Percentiles rank a stretch among this genome's conserved stretches.
phyloP scores from a whole-genome alignment of 2,113 vertebrate species.

The Alces alces region DNA sequence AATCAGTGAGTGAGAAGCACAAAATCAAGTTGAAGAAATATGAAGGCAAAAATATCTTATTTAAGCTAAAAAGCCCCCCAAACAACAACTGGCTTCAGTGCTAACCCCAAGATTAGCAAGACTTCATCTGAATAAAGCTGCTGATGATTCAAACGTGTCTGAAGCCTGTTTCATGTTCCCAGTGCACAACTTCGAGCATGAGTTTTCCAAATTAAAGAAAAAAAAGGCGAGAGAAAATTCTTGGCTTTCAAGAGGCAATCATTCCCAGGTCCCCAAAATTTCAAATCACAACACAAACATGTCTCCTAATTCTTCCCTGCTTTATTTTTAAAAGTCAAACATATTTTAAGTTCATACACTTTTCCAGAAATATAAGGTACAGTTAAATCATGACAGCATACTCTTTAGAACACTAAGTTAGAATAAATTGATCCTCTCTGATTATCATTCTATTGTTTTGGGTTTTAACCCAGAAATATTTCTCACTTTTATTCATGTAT shows the following conservation, averaged over 20 bases:
- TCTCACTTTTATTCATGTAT: constrained; percentile 17
- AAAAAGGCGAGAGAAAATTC: neutral
- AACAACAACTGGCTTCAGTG: neutral
- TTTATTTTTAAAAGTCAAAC: neutral
- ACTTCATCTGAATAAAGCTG: neutral
- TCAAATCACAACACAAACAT: neutral
- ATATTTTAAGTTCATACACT: neutral
- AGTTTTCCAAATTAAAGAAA: neutral
- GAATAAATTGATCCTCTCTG: neutral
- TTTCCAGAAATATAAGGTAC: constrained; percentile 17
- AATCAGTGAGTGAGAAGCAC: neutral
- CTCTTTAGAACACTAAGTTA: neutral
- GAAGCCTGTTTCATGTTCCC: neutral
- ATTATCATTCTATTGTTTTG: neutral
- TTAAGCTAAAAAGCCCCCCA: neutral
- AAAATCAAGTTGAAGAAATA: neutral
- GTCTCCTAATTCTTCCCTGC: neutral
- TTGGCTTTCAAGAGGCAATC: neutral
- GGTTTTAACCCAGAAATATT: neutral
- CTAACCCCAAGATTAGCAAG: neutral
- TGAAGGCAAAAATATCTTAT: neutral
- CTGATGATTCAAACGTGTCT: neutral
- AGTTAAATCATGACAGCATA: neutral
- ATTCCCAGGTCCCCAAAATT: neutral
- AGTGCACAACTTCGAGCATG: neutral